These are phyloP conservation scores for Catotricha subobsoleta DNA, from an alignment of 2,888 invertebrate genomes.

Conservation along the genomic window DNA sequence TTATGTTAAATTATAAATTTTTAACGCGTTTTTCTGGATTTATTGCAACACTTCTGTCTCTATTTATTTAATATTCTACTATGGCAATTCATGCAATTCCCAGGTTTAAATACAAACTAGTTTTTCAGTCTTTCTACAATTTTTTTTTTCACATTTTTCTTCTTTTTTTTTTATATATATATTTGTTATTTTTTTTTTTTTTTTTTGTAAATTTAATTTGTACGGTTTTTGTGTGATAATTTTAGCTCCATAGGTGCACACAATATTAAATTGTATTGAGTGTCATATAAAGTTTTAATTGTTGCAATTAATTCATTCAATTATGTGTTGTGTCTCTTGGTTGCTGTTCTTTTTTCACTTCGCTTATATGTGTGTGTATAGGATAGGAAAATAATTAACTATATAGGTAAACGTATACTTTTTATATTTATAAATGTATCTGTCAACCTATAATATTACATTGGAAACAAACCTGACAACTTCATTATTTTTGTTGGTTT, in stretches of 20 bases:
- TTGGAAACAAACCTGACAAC: too few species aligned
- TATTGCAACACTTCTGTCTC: not conserved
- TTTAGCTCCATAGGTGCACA: not conserved
- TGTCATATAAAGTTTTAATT: not conserved
- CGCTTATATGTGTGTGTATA: too few species aligned
- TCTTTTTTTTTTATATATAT: not conserved
- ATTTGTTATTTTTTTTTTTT: not conserved
- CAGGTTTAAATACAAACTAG: not conserved
- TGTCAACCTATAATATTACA: too few species aligned
- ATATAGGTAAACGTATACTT: too few species aligned
- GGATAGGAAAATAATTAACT: too few species aligned
- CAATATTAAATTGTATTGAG: not conserved
- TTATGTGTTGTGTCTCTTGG: constrained; percentile 3
- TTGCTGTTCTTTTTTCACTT: too few species aligned
- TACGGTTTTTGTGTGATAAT: too few species aligned
- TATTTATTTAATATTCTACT: not conserved
- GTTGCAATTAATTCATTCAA: constrained; percentile 4
- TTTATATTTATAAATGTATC: too few species aligned
- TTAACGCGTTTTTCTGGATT: not conserved
- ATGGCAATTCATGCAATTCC: not conserved
- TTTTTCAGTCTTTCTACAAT: not conserved
- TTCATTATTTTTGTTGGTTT: too few species aligned
- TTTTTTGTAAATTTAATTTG: not conserved
- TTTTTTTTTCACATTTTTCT: not conserved
- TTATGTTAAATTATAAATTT: too few species aligned